Base-by-base conservation (phyloP, 2,888 invertebrate genomes). In the Patella ulyssiponensis region DNA sequence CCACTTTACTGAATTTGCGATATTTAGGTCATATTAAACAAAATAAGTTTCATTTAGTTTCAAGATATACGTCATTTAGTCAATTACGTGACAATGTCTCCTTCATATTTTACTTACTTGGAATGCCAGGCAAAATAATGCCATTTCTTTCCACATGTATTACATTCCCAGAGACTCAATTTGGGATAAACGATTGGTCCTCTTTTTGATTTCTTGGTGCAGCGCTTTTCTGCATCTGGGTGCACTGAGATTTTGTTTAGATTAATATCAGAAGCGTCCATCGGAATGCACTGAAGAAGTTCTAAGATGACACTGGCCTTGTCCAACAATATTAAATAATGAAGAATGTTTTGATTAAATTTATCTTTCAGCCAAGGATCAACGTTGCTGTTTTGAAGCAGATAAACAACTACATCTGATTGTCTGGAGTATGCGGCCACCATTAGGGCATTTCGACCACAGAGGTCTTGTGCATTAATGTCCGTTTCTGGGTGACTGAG, bases 371-470 rank as follows among this genome's bases (percentile, higher is more conserved):
- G 20, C 64, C 64, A 64, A 11, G 23, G 20, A 64, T 64, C 14
- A 20, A 23, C 11, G 11, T 52, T 44, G 75, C 78, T 72, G 23
- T 80, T 77, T 27, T 27, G 73, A n/a, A 83, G 64, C 17, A 85
- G 78, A 64, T 74, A 79, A 7, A 75, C 71, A 2, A 81, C 58
- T 5, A 82, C 72, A 5, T 79, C 78, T 23, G 72, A 70, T 5
- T 73, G 77, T 7, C 74, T 70, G 64, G 76, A 64, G 53, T 82
- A 80, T n/a, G 82, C 81, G 1, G 83, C 80, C n/a, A 72, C 69
- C 58, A 85, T 73, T 7, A 83, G 20, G 1, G 82, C 82, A 3
- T 82, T 82, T 20, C 81, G 74, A 52, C 83, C 83, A 69, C 76
- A 72, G 15, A 56, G 69, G 33, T 84, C 82, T 56, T 76, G 76